phyloP scores from a whole-genome alignment of 2,888 invertebrate species.

The Leptothorax acervorum region DNA sequence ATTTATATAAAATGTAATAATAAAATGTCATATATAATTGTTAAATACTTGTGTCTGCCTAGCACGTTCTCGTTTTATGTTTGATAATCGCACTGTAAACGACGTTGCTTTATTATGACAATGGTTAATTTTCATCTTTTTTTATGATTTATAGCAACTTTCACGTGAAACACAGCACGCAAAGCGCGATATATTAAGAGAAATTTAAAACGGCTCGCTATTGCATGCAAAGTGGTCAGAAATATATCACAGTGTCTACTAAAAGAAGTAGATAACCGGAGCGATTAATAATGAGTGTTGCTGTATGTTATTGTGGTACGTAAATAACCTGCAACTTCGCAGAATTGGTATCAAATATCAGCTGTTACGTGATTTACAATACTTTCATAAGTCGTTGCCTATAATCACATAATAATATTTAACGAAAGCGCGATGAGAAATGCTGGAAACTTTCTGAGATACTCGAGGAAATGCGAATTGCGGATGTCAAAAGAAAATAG shows the following conservation, averaged over 20 bases:
- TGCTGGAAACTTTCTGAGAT: constrained; percentile 12
- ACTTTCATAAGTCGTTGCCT: not conserved
- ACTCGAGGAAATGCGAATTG: not conserved
- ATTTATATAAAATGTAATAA: no score
- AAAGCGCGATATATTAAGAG: constrained; percentile 23
- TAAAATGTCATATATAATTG: not conserved
- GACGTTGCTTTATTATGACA: not conserved
- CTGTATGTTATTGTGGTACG: not conserved
- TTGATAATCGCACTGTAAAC: not conserved
- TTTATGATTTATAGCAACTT: not conserved
- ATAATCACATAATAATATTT: constrained; percentile 1
- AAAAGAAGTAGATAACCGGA: not conserved
- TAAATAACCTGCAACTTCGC: not conserved
- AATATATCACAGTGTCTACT: constrained; percentile 17
- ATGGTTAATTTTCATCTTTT: not conserved
- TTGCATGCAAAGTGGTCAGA: constrained; percentile 8
- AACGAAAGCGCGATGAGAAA: not conserved
- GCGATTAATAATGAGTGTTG: constrained; percentile 9
- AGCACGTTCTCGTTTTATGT: not conserved
- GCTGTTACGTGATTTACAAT: constrained; percentile 10
- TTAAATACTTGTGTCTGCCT: not conserved
- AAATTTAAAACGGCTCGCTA: constrained; percentile 27
- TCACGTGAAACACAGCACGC: not conserved
- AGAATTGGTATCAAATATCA: constrained; percentile 9
- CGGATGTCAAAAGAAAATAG: constrained; percentile 19